Conservation (phyloP, 2,888 invertebrate genomes). For the Trissoscelio sp. region DNA sequence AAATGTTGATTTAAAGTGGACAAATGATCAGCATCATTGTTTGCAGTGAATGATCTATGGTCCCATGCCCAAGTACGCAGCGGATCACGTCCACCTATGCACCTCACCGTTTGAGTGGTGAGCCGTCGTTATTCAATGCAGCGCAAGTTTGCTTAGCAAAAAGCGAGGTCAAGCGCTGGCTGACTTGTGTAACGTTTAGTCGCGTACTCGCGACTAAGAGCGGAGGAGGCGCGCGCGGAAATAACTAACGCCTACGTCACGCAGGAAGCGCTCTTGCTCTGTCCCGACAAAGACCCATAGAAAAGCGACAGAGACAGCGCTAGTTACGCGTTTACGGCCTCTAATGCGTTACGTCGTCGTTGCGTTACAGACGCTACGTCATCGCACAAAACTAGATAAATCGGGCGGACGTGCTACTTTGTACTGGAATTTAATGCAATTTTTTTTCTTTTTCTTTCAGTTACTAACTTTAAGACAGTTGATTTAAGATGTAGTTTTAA, state of each 20-base stretch:
- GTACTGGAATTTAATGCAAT: background rate
- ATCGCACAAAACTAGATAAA: slow-evolving; percentile 19
- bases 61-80: background rate
- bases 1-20: slow-evolving; percentile 1
- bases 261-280: slow-evolving; percentile 62
- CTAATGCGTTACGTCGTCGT: slow-evolving; percentile 17
- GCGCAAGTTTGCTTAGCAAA: slow-evolving; percentile 40
- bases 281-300: slow-evolving; percentile 3
- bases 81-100: slow-evolving; percentile 17
- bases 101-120: slow-evolving; percentile 14
- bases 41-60: background rate
- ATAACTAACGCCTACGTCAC: slow-evolving; percentile 70
- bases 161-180: slow-evolving; percentile 63
- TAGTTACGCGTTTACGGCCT: slow-evolving; percentile 28
- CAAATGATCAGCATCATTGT: background rate
- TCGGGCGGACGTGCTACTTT: background rate
- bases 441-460: no score
- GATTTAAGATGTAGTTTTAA: no score
- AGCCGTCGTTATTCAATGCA: slow-evolving; percentile 22
- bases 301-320: slow-evolving; percentile 12
- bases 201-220: slow-evolving; percentile 38
- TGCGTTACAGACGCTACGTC: slow-evolving; percentile 19
- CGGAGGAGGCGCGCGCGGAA: slow-evolving; percentile 66
- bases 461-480: no score
- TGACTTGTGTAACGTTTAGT: slow-evolving; percentile 54